Conservation (phyloP, 2,888 invertebrate species). For the Rhingia campestris region DNA sequence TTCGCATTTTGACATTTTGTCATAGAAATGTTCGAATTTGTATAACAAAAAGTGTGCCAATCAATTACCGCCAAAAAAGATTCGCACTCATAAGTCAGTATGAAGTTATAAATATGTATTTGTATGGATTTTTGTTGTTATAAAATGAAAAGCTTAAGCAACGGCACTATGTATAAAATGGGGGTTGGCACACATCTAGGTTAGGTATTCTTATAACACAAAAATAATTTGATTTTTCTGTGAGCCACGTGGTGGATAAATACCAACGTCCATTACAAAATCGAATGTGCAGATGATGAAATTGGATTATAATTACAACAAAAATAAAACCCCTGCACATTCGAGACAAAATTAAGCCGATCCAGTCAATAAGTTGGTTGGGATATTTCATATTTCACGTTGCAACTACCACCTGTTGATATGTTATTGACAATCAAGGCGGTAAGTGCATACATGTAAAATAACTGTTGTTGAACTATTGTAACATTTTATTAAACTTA, state of each 20-base stretch:
- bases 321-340: too few species aligned
- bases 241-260: too few species aligned
- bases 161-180: background rate
- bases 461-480: too few species aligned
- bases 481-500: too few species aligned
- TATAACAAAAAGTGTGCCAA: constrained; percentile 1
- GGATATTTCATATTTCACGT: background rate
- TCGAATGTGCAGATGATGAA: too few species aligned
- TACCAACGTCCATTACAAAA: too few species aligned
- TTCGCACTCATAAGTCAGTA: background rate
- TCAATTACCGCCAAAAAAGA: constrained; percentile 40
- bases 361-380: background rate
- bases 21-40: background rate
- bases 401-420: constrained; percentile 35
- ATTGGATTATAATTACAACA: too few species aligned
- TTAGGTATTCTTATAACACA: too few species aligned
- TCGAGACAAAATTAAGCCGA: background rate
- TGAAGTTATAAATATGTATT: background rate
- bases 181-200: background rate
- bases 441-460: too few species aligned
- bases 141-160: background rate
- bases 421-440: constrained; percentile 1
- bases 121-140: background rate
- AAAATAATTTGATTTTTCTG: too few species aligned
- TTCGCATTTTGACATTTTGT: constrained; percentile 8